Evolutionary conservation across 2,113 vertebrate species (phyloP).

Genomic region (Danio rerio): DNA sequence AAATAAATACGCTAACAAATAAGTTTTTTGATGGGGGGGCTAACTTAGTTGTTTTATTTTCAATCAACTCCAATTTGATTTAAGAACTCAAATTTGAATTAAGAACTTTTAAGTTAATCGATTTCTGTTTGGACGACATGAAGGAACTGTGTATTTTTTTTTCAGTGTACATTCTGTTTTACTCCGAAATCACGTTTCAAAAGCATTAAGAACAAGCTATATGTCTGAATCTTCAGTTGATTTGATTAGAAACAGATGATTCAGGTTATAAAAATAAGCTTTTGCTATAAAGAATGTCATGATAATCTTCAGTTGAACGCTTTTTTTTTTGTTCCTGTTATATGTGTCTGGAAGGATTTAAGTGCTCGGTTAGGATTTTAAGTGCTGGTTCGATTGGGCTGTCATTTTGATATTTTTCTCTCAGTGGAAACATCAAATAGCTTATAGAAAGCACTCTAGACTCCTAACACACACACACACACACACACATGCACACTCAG

Average conservation of each 20-base stretch:
- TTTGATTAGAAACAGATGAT: slow-evolving; percentile 1
- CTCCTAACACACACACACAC: slow-evolving; percentile 2
- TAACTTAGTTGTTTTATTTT: no score
- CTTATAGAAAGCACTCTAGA: not conserved
- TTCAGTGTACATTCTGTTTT: no score
- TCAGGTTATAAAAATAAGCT: not conserved
- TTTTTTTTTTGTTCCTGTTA: not conserved
- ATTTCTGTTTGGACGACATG: no score
- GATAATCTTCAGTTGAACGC: not conserved
- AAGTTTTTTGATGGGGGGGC: no score
- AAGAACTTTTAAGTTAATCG: no score
- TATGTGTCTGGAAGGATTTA: not conserved
- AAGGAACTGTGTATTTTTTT: no score
- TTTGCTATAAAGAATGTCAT: not conserved
- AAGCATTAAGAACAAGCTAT: not conserved
- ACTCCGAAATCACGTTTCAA: no score
- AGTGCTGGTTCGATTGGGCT: slow-evolving; percentile 25
- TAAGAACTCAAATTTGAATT: no score
- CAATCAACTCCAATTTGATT: no score
- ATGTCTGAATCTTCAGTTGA: not conserved
- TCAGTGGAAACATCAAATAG: slow-evolving; percentile 14
- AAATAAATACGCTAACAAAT: no score
- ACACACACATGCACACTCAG: not conserved
- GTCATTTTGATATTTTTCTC: slow-evolving; percentile 27
- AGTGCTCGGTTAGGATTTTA: slow-evolving; percentile 19